Conservation (phyloP, 2,888 invertebrate species). For the Siphonodentalium dalli region DNA sequence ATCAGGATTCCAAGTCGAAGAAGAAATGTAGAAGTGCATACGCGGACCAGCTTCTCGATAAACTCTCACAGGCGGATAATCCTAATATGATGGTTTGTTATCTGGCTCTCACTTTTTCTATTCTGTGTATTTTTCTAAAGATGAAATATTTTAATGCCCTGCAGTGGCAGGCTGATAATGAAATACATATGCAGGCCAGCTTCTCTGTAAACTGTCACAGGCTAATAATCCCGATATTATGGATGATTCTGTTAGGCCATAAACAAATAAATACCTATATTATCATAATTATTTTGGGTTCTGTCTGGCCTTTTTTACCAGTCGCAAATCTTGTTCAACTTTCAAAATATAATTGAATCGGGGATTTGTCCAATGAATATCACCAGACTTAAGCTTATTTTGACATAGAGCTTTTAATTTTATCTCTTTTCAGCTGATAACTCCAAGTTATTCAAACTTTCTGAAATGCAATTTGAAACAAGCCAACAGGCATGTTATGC, state of each 20-base stretch:
- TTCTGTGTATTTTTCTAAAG: not conserved
- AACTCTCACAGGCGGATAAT: slow-evolving; percentile 68
- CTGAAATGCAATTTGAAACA: too few relatives aligned
- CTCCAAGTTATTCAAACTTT: too few relatives aligned
- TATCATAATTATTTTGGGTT: too few relatives aligned
- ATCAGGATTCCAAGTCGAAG: slow-evolving; percentile 72
- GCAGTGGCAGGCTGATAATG: too few relatives aligned
- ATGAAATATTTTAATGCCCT: too few relatives aligned
- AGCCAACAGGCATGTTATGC: too few relatives aligned
- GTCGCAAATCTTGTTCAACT: not conserved
- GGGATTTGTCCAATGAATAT: not conserved
- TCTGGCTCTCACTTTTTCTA: not conserved
- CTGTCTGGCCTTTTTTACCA: too few relatives aligned
- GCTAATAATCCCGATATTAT: slow-evolving; percentile 73
- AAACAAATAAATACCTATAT: too few relatives aligned
- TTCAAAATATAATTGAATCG: not conserved
- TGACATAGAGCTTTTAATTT: not conserved
- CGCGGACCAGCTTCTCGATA: slow-evolving; percentile 74
- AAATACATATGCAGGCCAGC: slow-evolving; percentile 70
- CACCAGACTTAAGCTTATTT: not conserved
- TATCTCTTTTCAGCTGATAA: not conserved
- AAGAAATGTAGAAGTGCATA: slow-evolving; percentile 72
- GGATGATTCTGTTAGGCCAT: too few relatives aligned
- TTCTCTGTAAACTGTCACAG: slow-evolving; percentile 69
- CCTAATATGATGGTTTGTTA: slow-evolving; percentile 69